Conservation (phyloP, 2,113 vertebrate species). For the Nestor notabilis region DNA sequence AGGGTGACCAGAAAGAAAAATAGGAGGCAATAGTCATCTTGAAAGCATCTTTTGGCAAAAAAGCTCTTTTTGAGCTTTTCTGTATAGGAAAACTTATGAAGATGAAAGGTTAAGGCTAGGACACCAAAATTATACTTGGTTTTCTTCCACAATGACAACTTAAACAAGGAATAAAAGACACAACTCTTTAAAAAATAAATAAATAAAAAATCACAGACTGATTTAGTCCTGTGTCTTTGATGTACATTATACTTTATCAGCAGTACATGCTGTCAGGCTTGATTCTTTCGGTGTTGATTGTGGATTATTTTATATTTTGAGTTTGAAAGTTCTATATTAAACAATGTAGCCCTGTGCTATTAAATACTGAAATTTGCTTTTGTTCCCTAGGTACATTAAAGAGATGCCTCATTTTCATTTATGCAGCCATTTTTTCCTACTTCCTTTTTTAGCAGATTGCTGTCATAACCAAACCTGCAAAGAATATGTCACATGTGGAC, state of each 20-base stretch:
- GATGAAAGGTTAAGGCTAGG: background rate
- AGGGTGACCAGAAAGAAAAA: background rate
- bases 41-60: background rate
- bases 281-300: fast-evolving
- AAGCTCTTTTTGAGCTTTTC: background rate
- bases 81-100: background rate
- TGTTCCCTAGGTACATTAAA: background rate
- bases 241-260: background rate
- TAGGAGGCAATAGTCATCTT: background rate
- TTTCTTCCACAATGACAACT: background rate
- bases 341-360: background rate
- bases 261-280: background rate
- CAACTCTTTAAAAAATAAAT: background rate
- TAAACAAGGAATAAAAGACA: background rate
- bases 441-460: background rate
- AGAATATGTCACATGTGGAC: fast-evolving
- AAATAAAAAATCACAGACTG: background rate
- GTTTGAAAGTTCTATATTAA: background rate
- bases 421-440: background rate
- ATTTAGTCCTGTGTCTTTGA: background rate
- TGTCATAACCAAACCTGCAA: background rate
- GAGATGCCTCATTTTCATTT: background rate
- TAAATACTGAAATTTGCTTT: background rate
- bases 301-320: background rate
- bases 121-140: background rate